phyloP scores from a whole-genome alignment of 2,797 vertebrate species.

The Pseudochaenichthys georgianus region DNA sequence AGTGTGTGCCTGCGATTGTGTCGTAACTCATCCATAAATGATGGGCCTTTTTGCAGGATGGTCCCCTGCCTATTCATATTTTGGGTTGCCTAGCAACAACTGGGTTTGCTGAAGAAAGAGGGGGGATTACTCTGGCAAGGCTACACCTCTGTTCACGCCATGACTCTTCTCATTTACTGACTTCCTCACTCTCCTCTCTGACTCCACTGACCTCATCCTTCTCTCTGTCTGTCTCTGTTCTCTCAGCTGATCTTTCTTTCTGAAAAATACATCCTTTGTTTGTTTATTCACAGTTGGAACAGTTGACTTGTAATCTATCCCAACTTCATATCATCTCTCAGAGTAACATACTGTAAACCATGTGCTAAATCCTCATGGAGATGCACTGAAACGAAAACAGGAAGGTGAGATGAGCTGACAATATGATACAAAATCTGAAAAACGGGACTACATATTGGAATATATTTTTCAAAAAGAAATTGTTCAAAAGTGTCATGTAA shows the following conservation, averaged over 20 bases:
- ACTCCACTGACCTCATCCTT: constrained; percentile 3
- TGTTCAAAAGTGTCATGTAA: background rate
- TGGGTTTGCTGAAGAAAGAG: constrained; percentile 57
- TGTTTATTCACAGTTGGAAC: constrained; percentile 8
- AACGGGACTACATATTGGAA: too few relatives aligned
- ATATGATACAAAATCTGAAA: background rate
- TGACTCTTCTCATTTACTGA: constrained; percentile 19
- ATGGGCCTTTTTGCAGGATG: constrained; percentile 64
- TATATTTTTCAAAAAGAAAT: too few relatives aligned
- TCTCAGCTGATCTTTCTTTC: constrained; percentile 22
- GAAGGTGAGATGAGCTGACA: constrained; percentile 11
- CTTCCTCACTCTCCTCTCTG: constrained; percentile 22
- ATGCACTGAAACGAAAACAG: constrained; percentile 11
- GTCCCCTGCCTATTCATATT: constrained; percentile 80
- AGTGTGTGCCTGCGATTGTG: constrained; percentile 55
- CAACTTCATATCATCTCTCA: constrained; percentile 5
- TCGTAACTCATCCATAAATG: constrained; percentile 79
- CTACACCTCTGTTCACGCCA: constrained; percentile 55
- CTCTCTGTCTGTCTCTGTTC: background rate
- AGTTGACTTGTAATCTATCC: constrained; percentile 7
- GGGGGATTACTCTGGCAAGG: constrained; percentile 63
- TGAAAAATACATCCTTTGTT: background rate
- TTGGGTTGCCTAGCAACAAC: constrained; percentile 81
- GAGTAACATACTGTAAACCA: constrained; percentile 7
- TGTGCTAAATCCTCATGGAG: constrained; percentile 6